These are phyloP conservation scores for Drosophila sucinea DNA, from an alignment of 1,140 invertebrate genomes.

Conservation along the genomic window DNA sequence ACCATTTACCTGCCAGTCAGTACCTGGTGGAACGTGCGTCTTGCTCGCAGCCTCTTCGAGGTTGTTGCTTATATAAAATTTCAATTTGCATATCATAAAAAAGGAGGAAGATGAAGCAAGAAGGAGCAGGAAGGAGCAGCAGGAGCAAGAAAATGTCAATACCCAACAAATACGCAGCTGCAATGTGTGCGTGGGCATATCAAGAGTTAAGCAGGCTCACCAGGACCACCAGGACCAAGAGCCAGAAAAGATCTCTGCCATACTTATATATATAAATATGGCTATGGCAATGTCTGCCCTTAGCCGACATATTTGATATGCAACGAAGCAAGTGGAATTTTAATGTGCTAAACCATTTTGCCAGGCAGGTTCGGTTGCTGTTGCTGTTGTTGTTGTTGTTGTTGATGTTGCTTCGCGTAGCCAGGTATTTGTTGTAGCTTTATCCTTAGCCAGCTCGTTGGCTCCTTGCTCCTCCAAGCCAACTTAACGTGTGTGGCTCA, in stretches of 20 bases:
- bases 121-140: conserved; percentile 17
- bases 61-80: conserved; percentile 74
- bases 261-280: neutral
- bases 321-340: conserved; percentile 79
- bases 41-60: neutral
- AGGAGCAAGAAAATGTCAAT: conserved; percentile 63
- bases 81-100: conserved; percentile 79
- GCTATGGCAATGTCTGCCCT: conserved; percentile 34
- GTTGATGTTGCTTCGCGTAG: neutral
- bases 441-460: neutral
- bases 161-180: conserved; percentile 61
- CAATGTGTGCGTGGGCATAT: conserved; percentile 33
- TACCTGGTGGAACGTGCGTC: conserved; percentile 31
- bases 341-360: conserved; percentile 80
- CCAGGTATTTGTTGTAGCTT: conserved; percentile 40
- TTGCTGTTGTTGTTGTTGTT: neutral
- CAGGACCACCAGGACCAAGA: neutral
- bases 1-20: conserved; percentile 27
- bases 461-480: too few species aligned
- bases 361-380: conserved; percentile 34
- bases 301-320: conserved; percentile 74
- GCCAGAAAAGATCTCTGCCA: neutral
- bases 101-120: neutral
- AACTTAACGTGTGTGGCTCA: conserved; percentile 34
- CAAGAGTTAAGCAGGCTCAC: conserved; percentile 58